Conservation (phyloP, 2,888 invertebrate species). For the Geotrupes spiniger region DNA sequence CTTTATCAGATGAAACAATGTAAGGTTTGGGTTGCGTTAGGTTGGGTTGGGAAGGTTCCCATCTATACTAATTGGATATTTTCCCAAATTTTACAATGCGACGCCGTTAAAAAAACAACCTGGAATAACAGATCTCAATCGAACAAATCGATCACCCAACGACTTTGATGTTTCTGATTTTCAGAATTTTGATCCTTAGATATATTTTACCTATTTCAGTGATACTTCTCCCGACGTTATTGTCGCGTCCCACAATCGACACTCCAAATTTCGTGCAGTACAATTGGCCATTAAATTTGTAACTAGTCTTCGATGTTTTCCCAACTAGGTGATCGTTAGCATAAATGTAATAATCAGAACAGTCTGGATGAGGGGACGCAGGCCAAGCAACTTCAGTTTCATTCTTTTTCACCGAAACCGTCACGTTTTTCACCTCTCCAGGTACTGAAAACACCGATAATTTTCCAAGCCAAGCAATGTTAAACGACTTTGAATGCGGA, state of each 20-base stretch:
- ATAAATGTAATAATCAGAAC: not conserved
- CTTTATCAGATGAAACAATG: no score
- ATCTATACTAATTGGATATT: no score
- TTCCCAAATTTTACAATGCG: no score
- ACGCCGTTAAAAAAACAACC: no score
- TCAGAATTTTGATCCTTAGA: no score
- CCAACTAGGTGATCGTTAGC: not conserved
- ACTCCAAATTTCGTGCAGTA: not conserved
- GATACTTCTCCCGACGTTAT: not conserved
- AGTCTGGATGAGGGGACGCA: conserved; percentile 3
- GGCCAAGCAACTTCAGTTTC: conserved; percentile 8
- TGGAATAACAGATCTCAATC: no score
- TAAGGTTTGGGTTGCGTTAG: no score
- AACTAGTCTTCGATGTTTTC: not conserved
- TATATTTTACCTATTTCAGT: not conserved
- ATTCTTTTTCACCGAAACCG: conserved; percentile 1
- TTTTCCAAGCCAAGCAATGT: no score
- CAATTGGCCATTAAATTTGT: not conserved
- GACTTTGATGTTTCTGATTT: no score
- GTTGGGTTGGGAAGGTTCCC: no score
- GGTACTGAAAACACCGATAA: conserved; percentile 22
- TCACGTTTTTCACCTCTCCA: conserved; percentile 14
- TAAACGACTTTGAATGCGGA: no score
- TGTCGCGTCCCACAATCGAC: not conserved
- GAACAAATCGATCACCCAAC: no score